Base-by-base conservation (phyloP, 1,140 invertebrate genomes). In the Saccostrea cuccullata region DNA sequence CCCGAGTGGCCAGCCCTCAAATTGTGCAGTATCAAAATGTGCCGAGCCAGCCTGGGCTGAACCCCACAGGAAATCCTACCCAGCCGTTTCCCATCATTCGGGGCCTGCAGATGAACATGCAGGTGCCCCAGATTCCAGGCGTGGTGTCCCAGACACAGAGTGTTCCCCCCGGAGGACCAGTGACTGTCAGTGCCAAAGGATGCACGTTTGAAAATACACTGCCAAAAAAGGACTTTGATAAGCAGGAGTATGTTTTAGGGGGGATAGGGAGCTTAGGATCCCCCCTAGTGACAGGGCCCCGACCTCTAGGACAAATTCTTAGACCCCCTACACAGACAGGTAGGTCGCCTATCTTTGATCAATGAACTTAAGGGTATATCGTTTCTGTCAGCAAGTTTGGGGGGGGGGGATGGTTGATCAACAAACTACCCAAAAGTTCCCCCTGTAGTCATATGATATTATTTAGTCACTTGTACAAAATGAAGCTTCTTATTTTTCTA, bases 31-130 rank as follows among this genome's bases (percentile, higher is more conserved):
- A 86, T 60, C 87, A 85, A 6, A 90, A 88, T 60, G 85, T 90
- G 82, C 89, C 86, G 84, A 67, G 26, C 15, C 88, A 89, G 55
- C 20, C 47, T 60, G 55, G 30, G 9, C 55, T 60, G 9, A 85
- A 30, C 30, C n/a, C 30, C n/a, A 17, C 86, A 40, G 86, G 77
- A 84, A 84, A 84, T 86, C 60, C 84, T 13, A 82, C 86, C 64
- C 89, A 89, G 40, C 55, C 86, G 20, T 47, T 89, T 85, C 89
- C 89, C 20, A 55, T 90, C 56, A 60, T 90, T n/a, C 84, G 89
- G 58, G 87, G 87, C 86, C 86, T 90, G 89, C 89, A 90, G 86
- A 70, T 90, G 70, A 90, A 90, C 56, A 88, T 90, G 89, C 89
- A 87, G 77, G 70, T 90, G 55, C 40, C 84, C 36, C 87, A 85